Evolutionary conservation across 2,888 invertebrate species (phyloP).

Genomic region (Cataglyphis altisquamis): DNA sequence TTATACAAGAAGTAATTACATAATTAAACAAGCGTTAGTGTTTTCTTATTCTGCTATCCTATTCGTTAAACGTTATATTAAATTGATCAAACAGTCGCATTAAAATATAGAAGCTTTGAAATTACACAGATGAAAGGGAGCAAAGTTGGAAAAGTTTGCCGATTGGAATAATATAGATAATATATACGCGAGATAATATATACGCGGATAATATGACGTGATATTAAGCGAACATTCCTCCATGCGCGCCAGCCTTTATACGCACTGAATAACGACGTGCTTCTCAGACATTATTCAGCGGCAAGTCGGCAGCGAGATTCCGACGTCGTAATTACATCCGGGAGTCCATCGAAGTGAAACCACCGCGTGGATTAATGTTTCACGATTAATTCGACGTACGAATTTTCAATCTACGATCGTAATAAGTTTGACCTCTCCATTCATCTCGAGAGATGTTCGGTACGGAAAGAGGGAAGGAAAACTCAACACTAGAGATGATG

Average conservation of each 20-base stretch:
- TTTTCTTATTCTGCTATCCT: not conserved
- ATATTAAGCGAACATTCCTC: slow-evolving; percentile 53
- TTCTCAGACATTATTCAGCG: slow-evolving; percentile 48
- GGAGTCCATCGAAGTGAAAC: slow-evolving; percentile 27
- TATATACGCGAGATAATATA: slow-evolving; percentile 15
- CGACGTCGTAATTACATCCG: slow-evolving; percentile 49
- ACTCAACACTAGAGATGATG: slow-evolving; percentile 11
- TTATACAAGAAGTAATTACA: not conserved
- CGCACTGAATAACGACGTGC: slow-evolving; percentile 43
- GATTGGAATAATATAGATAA: slow-evolving; percentile 37
- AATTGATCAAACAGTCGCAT: too few relatives aligned
- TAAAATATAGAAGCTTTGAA: not conserved
- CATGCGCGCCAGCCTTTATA: slow-evolving; percentile 32
- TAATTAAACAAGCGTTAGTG: not conserved
- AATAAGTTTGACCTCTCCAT: slow-evolving; percentile 15
- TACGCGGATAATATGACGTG: slow-evolving; percentile 2
- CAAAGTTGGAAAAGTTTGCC: not conserved
- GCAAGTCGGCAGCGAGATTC: slow-evolving; percentile 41
- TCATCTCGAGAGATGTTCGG: not conserved
- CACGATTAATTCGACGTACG: slow-evolving; percentile 20
- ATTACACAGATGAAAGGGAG: not conserved
- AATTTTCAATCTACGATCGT: slow-evolving; percentile 22
- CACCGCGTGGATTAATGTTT: slow-evolving; percentile 43
- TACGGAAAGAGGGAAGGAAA: not conserved
- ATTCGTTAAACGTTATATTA: not conserved